A percentile compares a stretch with the other conserved stretches of the same genome.
Conservation (phyloP, 2,113 vertebrate species). For the Alectura lathami region DNA sequence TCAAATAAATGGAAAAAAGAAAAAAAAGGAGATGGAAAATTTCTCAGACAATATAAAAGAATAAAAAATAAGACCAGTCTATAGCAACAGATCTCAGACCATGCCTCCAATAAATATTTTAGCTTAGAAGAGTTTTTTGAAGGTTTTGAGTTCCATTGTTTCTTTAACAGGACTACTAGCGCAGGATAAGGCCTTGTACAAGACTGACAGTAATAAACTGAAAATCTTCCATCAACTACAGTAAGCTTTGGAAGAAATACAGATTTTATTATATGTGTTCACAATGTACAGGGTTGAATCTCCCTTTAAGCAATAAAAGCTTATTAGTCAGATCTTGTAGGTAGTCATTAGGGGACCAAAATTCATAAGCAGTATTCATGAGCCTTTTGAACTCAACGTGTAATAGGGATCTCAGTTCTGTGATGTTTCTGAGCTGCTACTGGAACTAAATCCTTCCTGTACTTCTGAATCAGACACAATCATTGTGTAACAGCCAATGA, state of each 20-base stretch:
- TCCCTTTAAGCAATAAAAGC: background rate
- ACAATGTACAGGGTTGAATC: background rate
- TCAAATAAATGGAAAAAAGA: too few relatives aligned
- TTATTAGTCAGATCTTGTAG: background rate
- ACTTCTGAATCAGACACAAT: background rate
- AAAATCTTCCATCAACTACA: background rate
- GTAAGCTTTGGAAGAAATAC: background rate
- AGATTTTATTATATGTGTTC: background rate
- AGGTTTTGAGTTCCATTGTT: background rate
- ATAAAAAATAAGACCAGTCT: too few relatives aligned
- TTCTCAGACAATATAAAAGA: too few relatives aligned
- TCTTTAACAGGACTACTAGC: background rate
- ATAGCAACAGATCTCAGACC: too few relatives aligned
- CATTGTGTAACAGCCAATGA: background rate
- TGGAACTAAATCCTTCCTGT: background rate
- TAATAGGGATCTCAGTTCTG: background rate
- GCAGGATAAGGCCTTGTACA: background rate
- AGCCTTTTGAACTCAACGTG: background rate
- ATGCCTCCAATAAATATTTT: too few relatives aligned
- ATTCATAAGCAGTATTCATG: background rate
- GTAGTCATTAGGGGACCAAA: background rate
- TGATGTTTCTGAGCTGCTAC: background rate
- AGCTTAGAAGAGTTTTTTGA: background rate
- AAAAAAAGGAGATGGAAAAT: too few relatives aligned
- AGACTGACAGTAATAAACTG: background rate